Evolutionary conservation across 1,140 invertebrate species (phyloP).

Genomic region (Drosophila sp.): DNA sequence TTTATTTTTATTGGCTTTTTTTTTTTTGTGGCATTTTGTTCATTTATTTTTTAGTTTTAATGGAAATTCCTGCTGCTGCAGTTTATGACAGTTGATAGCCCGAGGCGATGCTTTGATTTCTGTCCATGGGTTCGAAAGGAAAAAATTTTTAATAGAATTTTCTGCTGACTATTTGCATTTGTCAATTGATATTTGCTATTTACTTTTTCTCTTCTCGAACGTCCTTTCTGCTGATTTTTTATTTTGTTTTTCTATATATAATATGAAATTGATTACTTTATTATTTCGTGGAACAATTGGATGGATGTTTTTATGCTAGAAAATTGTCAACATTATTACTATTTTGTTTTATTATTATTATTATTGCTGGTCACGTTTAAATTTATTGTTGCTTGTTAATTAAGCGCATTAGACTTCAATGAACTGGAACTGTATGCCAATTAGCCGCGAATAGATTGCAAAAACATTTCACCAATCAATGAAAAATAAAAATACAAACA

Average conservation of each 20-base stretch:
- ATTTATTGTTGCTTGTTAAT: slow-evolving; percentile 58
- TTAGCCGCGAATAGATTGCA: slow-evolving; percentile 53
- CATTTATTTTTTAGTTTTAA: slow-evolving; percentile 15
- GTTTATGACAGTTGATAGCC: slow-evolving; percentile 48
- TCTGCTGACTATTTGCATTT: slow-evolving; percentile 46
- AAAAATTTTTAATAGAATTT: slow-evolving; percentile 48
- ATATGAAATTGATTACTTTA: slow-evolving; percentile 38
- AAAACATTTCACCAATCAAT: slow-evolving; percentile 26
- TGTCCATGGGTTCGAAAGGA: slow-evolving; percentile 22
- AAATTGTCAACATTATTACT: slow-evolving; percentile 22
- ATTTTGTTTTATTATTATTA: slow-evolving; percentile 14
- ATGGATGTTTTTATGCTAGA: neutral
- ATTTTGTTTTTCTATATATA: slow-evolving; percentile 12
- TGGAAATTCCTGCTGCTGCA: slow-evolving; percentile 19
- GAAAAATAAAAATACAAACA: slow-evolving; percentile 27
- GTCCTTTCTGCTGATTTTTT: neutral
- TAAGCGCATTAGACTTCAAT: slow-evolving; percentile 62
- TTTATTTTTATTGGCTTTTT: neutral
- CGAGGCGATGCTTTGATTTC: slow-evolving; percentile 40
- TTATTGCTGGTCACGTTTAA: slow-evolving; percentile 34
- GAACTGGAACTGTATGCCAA: slow-evolving; percentile 62
- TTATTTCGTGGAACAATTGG: slow-evolving; percentile 20
- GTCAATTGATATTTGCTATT: slow-evolving; percentile 45
- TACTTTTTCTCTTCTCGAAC: slow-evolving; percentile 13
- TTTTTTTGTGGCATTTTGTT: neutral